Conservation (phyloP, 2,888 invertebrate species). For the Erynnis tages region DNA sequence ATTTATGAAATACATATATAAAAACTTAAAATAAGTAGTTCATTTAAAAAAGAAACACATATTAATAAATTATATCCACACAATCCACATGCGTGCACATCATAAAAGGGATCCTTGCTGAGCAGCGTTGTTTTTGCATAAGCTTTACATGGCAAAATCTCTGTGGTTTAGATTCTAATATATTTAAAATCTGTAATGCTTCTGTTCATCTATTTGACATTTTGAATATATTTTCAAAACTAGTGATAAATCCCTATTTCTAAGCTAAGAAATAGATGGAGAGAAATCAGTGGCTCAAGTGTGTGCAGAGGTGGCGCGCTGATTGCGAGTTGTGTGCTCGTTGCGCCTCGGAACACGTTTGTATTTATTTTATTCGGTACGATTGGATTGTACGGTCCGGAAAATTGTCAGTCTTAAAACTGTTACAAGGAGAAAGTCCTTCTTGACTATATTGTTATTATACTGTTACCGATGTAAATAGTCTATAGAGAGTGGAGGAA, state of each 20-base stretch:
- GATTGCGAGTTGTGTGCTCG: conserved; percentile 56
- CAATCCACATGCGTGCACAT: no score
- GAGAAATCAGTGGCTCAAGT: conserved; percentile 40
- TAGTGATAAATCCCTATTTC: conserved; percentile 13
- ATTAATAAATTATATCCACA: no score
- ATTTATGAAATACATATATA: no score
- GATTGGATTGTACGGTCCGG: conserved; percentile 24
- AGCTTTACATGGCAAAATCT: no score
- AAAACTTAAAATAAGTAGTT: no score
- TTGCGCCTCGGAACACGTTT: conserved; percentile 53
- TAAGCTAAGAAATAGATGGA: conserved; percentile 28
- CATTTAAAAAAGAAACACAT: no score
- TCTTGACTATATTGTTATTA: neutral
- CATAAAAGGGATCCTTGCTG: no score
- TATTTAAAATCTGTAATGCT: neutral
- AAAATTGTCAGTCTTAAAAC: conserved; percentile 22
- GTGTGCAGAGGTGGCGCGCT: conserved; percentile 52
- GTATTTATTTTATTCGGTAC: conserved; percentile 55
- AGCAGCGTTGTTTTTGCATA: no score
- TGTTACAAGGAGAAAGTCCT: neutral
- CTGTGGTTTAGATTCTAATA: no score
- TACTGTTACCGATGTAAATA: no score
- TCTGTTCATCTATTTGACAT: neutral
- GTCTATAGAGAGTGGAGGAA: no score
- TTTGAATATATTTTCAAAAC: neutral